Conservation (phyloP, 2,797 vertebrate species). For the Alectoris magna region DNA sequence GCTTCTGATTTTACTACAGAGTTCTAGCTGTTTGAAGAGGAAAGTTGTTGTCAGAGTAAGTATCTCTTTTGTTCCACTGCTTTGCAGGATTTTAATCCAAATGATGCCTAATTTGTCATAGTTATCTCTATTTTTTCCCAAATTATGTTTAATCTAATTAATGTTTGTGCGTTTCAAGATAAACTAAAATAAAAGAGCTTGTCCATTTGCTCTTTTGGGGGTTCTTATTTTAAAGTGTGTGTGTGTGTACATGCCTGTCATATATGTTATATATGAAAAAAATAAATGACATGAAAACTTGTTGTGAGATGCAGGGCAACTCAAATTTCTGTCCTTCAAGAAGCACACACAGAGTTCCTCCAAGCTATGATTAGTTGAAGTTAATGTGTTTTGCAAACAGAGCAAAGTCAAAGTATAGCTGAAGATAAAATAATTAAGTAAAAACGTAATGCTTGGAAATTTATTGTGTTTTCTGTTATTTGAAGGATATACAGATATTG, state of each 20-base stretch:
- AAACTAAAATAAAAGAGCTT: not conserved
- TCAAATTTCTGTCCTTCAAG: not conserved
- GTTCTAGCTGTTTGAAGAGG: conserved; percentile 59
- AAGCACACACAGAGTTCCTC: not conserved
- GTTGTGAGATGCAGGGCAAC: not conserved
- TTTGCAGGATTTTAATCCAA: not conserved
- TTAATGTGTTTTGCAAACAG: not conserved
- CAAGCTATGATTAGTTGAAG: not conserved
- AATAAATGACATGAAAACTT: not conserved
- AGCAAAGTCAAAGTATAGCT: not conserved
- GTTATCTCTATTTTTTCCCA: not conserved
- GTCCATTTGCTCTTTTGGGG: not conserved
- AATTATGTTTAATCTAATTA: not conserved
- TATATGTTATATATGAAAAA: not conserved
- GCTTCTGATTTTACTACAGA: conserved; percentile 29
- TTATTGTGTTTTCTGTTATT: not conserved
- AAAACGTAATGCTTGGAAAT: not conserved
- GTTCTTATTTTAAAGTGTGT: not conserved
- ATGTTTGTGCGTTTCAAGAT: not conserved
- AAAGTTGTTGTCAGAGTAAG: conserved; percentile 65
- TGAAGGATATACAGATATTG: not conserved
- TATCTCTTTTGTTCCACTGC: not conserved
- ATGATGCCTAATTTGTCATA: not conserved
- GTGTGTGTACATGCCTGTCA: not conserved
- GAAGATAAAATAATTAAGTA: not conserved